A percentile compares a stretch with the other conserved stretches of the same genome.
phyloP scores from a whole-genome alignment of 1,140 invertebrate genomes.

The Oreohelix idahoensis region DNA sequence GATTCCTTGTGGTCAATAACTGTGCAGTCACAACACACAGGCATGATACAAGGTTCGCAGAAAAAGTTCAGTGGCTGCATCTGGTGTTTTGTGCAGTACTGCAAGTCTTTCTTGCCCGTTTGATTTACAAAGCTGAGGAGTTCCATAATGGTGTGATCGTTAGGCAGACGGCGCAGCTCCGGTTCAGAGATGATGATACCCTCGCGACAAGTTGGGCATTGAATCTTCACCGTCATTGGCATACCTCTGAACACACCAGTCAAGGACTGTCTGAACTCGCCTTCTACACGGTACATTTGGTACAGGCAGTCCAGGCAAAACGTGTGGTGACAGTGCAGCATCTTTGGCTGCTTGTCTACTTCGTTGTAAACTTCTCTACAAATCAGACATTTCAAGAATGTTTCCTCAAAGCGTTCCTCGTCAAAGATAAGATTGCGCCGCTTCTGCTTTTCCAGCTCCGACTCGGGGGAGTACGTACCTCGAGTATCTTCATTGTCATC shows the following conservation, averaged over 20 bases:
- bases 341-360: conserved; percentile 66
- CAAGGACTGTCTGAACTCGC: conserved; percentile 64
- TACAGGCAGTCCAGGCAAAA: conserved; percentile 76
- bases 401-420: conserved; percentile 69
- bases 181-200: conserved; percentile 88
- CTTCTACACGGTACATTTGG: conserved; percentile 69
- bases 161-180: conserved; percentile 64
- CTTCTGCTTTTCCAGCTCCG: conserved; percentile 46
- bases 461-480: neutral
- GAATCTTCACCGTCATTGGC: conserved; percentile 68
- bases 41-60: conserved; percentile 67
- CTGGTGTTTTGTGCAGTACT: conserved; percentile 67
- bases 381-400: conserved; percentile 69
- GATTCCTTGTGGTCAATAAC: conserved; percentile 68
- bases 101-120: conserved; percentile 59
- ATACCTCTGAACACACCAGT: conserved; percentile 65
- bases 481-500: conserved; percentile 42
- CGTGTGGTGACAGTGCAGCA: conserved; percentile 71
- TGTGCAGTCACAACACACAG: conserved; percentile 70
- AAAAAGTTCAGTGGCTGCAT: conserved; percentile 70
- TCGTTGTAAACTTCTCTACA: conserved; percentile 69
- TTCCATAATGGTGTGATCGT: conserved; percentile 67
- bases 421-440: conserved; percentile 66
- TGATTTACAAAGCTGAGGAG: conserved; percentile 60
- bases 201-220: conserved; percentile 89